phyloP scores from a whole-genome alignment of 2,888 invertebrate species.

The Cabera pusaria region DNA sequence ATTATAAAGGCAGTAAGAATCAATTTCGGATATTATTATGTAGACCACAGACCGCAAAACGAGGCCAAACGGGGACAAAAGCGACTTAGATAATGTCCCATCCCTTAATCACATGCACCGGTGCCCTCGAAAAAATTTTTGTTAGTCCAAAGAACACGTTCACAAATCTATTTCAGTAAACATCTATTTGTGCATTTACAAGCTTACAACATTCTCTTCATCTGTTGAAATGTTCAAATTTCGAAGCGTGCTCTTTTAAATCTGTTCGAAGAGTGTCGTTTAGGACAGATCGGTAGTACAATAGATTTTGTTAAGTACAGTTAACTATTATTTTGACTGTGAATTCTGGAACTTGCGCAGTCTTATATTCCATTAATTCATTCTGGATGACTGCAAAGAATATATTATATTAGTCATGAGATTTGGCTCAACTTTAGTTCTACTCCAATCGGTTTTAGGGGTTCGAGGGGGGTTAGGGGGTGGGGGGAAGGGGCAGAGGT shows the following conservation, averaged over 20 bases:
- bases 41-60: conserved; percentile 75
- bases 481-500: too few species aligned
- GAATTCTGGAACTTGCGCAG: too few species aligned
- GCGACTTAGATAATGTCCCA: conserved; percentile 75
- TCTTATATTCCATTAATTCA: too few species aligned
- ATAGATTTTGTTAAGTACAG: conserved; percentile 61
- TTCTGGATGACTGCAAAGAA: too few species aligned
- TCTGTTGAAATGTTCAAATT: conserved; percentile 65
- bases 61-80: conserved; percentile 69
- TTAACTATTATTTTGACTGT: conserved; percentile 70
- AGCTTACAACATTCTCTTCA: conserved; percentile 51
- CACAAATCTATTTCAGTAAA: conserved; percentile 61
- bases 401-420: too few species aligned
- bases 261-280: conserved; percentile 61
- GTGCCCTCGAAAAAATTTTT: conserved; percentile 76
- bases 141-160: conserved; percentile 64
- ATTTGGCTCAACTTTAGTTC: too few species aligned
- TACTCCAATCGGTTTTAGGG: too few species aligned
- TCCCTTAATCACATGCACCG: conserved; percentile 83
- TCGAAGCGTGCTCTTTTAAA: conserved; percentile 61
- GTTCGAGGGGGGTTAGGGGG: too few species aligned
- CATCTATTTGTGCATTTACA: conserved; percentile 65
- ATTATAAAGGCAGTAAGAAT: conserved; percentile 46
- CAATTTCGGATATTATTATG: conserved; percentile 44
- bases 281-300: conserved; percentile 50